Percentiles rank a stretch among this genome's conserved stretches.
These are phyloP conservation scores for Tursiops truncatus DNA, from an alignment of 2,113 vertebrate species.

Conservation along the genomic window DNA sequence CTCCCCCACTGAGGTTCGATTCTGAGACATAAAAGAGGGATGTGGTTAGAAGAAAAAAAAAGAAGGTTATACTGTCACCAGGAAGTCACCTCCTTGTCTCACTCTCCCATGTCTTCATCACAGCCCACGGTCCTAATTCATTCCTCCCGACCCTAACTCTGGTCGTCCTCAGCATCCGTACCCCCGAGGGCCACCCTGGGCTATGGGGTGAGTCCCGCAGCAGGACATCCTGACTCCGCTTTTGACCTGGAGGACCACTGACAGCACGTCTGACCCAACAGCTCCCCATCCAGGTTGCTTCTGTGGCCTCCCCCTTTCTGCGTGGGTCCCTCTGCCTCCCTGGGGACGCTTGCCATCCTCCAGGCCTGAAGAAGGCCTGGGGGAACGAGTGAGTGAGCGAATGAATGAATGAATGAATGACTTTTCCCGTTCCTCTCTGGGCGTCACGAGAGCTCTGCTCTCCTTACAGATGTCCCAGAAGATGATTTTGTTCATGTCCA, in stretches of 20 bases:
- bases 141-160: rapidly evolving
- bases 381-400: background rate
- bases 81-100: background rate
- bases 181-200: too few relatives aligned
- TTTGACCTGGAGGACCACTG: background rate
- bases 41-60: background rate
- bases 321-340: background rate
- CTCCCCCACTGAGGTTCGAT: background rate
- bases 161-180: rapidly evolving
- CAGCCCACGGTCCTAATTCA: background rate
- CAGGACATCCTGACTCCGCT: background rate
- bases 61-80: background rate
- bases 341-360: background rate
- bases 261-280: rapidly evolving
- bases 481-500: background rate
- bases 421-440: rapidly evolving
- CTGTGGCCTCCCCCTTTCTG: background rate
- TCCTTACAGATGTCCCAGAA: background rate
- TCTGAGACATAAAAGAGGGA: background rate
- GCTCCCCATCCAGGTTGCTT: rapidly evolving
- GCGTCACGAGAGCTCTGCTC: rapidly evolving
- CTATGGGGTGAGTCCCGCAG: too few relatives aligned
- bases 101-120: background rate
- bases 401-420: background rate
- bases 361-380: background rate